These are phyloP conservation scores for Drusus annulatus DNA, from an alignment of 1,140 invertebrate genomes.

Conservation along the genomic window DNA sequence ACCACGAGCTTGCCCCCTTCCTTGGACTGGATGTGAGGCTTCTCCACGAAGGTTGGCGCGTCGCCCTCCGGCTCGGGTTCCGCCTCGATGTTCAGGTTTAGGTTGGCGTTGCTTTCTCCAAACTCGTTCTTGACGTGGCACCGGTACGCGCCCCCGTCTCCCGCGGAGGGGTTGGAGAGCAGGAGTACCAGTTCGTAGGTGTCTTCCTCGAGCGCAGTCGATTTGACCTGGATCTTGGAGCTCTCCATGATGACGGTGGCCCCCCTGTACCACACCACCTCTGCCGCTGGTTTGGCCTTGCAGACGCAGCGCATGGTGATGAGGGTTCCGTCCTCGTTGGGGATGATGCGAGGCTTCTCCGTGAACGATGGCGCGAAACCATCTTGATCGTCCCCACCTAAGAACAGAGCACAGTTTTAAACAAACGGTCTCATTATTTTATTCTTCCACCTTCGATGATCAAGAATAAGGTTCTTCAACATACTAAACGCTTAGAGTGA, in stretches of 20 bases:
- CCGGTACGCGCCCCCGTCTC: constrained; percentile 97
- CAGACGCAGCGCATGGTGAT: constrained; percentile 97
- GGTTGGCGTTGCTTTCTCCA: constrained; percentile 98
- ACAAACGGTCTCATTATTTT: background rate
- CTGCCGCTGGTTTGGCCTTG: constrained; percentile 92
- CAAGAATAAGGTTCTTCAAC: too few relatives aligned
- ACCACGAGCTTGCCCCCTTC: constrained; percentile 96
- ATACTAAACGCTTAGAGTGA: background rate
- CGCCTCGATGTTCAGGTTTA: constrained; percentile 98
- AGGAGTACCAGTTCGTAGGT: constrained; percentile 88
- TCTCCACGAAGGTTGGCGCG: constrained; percentile 98
- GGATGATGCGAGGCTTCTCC: constrained; percentile 97
- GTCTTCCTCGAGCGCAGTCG: constrained; percentile 83
- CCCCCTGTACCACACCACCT: constrained; percentile 92
- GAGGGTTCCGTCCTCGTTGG: constrained; percentile 94
- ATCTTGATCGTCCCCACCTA: constrained; percentile 90
- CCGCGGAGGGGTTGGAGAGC: constrained; percentile 90
- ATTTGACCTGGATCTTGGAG: constrained; percentile 88
- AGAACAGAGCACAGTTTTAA: too few relatives aligned
- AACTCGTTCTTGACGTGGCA: constrained; percentile 97
- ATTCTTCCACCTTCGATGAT: too few relatives aligned
- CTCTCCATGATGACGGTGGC: constrained; percentile 88
- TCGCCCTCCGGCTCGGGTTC: constrained; percentile 93
- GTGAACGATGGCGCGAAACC: constrained; percentile 95
- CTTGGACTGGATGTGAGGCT: constrained; percentile 94